A percentile compares a stretch with the other conserved stretches of the same genome.
phyloP scores from a whole-genome alignment of 2,113 vertebrate species.

The Myanophis thanlyinensis region DNA sequence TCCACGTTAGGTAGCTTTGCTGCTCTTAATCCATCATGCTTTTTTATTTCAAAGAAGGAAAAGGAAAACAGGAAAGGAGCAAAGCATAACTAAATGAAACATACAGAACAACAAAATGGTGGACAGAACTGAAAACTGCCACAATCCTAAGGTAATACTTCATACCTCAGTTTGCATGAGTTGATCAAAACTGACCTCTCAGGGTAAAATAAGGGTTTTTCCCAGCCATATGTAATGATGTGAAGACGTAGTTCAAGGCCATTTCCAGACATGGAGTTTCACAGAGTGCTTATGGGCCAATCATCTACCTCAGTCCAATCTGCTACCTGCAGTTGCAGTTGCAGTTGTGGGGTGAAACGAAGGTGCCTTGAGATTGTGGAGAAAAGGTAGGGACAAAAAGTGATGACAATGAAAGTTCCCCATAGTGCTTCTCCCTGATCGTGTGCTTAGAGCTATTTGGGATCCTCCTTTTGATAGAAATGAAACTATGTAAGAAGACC shows the following conservation, averaged over 20 bases:
- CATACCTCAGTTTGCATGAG: not conserved
- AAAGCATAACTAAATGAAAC: not conserved
- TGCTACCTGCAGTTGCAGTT: not conserved
- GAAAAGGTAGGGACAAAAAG: not conserved
- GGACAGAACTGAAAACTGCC: not conserved
- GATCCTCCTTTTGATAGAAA: not conserved
- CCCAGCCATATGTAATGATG: not conserved
- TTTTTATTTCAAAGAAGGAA: not conserved
- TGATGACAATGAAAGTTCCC: not conserved
- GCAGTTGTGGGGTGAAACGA: not conserved
- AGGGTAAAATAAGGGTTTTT: not conserved
- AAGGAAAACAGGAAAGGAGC: not conserved
- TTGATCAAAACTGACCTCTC: not conserved
- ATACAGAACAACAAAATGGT: not conserved
- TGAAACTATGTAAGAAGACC: not conserved
- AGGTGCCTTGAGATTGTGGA: not conserved
- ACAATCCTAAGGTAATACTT: not conserved
- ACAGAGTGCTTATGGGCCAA: not conserved
- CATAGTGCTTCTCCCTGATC: not conserved
- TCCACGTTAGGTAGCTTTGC: not conserved
- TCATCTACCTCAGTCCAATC: not conserved
- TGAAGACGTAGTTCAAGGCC: not conserved
- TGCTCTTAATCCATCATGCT: not conserved
- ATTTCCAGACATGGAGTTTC: not conserved
- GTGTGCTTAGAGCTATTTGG: not conserved